Percentiles rank a stretch among this genome's conserved stretches.
phyloP scores from a whole-genome alignment of 2,888 invertebrate genomes.

The Eilema depressum region DNA sequence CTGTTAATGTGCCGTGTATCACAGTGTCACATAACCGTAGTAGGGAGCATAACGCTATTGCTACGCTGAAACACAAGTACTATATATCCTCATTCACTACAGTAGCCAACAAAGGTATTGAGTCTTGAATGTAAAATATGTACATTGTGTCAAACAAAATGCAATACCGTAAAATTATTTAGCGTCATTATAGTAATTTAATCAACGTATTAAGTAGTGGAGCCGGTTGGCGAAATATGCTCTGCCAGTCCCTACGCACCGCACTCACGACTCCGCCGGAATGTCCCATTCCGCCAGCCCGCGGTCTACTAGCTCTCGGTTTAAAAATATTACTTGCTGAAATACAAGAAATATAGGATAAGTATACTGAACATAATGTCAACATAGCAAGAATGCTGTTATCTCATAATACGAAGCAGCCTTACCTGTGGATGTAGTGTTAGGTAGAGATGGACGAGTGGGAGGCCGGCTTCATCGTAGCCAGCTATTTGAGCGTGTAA shows the following conservation, averaged over 20 bases:
- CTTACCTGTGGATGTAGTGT: conserved; percentile 90
- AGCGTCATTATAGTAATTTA: conserved; percentile 58
- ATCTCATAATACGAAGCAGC: not conserved
- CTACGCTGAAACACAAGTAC: conserved; percentile 38
- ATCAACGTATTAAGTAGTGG: conserved; percentile 46
- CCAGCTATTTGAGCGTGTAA: conserved; percentile 96
- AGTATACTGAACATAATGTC: conserved; percentile 34
- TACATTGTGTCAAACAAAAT: conserved; percentile 73
- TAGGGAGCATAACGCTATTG: conserved; percentile 41
- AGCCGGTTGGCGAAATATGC: conserved; percentile 37
- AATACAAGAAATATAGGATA: conserved; percentile 56
- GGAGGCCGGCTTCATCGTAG: conserved; percentile 92
- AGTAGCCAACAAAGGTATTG: conserved; percentile 43
- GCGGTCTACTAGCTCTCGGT: conserved; percentile 94
- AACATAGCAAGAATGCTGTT: conserved; percentile 13
- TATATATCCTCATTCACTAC: conserved; percentile 50
- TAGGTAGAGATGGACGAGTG: conserved; percentile 94
- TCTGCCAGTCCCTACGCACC: conserved; percentile 27
- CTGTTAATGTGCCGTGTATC: not conserved
- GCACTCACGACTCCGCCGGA: conserved; percentile 79
- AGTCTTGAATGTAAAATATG: conserved; percentile 58
- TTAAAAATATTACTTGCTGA: conserved; percentile 93
- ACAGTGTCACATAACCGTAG: conserved; percentile 3
- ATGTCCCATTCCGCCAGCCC: conserved; percentile 93
- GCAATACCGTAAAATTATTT: conserved; percentile 77